These are phyloP conservation scores for Bubo bubo DNA, from an alignment of 2,113 vertebrate genomes.

Conservation along the genomic window DNA sequence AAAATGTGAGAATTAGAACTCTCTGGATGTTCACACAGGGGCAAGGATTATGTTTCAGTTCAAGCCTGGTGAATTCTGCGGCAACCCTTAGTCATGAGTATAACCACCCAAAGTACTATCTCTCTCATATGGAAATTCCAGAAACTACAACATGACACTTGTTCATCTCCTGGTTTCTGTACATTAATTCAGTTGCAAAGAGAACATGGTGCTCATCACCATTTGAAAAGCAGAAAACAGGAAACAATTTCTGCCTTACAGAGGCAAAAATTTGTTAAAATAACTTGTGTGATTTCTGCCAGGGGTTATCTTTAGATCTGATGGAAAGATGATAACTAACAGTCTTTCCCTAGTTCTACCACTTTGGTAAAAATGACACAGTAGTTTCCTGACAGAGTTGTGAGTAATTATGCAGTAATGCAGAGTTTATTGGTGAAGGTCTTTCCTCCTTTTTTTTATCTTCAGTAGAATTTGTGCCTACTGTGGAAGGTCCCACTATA, in stretches of 20 bases:
- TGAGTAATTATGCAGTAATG: not conserved
- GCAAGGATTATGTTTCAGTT: not conserved
- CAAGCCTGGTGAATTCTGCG: not conserved
- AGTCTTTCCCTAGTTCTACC: not conserved
- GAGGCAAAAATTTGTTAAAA: not conserved
- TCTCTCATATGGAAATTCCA: not conserved
- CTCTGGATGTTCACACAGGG: not conserved
- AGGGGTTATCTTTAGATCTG: not conserved
- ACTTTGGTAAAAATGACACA: not conserved
- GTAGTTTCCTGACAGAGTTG: not conserved
- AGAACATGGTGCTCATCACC: not conserved
- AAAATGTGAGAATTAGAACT: not conserved
- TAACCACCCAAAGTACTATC: not conserved
- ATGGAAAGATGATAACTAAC: not conserved
- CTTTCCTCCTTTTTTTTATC: not conserved
- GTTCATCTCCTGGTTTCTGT: not conserved
- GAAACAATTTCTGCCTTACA: not conserved
- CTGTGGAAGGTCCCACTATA: not conserved
- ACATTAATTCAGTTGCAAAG: not conserved
- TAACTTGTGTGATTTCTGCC: not conserved
- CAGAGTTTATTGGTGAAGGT: not conserved
- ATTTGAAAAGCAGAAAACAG: not conserved
- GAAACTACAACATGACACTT: not conserved
- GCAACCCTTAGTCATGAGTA: not conserved
- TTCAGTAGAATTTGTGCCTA: not conserved